phyloP scores from a whole-genome alignment of 2,888 invertebrate genomes.

The Diplolepis rosae region DNA sequence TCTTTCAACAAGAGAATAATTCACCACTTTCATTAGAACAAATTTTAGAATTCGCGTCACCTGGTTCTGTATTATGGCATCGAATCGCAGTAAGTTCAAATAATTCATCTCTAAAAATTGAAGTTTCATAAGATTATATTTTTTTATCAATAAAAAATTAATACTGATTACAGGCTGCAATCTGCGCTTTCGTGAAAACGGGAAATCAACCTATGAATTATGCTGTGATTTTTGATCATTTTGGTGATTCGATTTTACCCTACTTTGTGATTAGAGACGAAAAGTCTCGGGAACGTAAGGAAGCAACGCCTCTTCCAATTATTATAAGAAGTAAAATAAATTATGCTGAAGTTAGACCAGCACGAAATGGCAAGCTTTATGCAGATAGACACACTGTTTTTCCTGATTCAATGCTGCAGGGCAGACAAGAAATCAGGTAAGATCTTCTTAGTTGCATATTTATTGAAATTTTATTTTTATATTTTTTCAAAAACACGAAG shows the following conservation, averaged over 20 bases:
- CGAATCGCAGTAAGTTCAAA: conserved; percentile 63
- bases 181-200: conserved; percentile 67
- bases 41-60: conserved; percentile 59
- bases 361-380: conserved; percentile 49
- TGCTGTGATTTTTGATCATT: conserved; percentile 62
- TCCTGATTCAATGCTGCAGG: conserved; percentile 67
- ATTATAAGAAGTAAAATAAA: conserved; percentile 69
- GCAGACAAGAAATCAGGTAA: conserved; percentile 69
- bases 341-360: conserved; percentile 63
- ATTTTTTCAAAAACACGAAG: neutral
- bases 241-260: conserved; percentile 69
- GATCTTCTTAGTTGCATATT: neutral
- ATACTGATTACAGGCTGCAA: conserved; percentile 57
- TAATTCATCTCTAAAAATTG: neutral
- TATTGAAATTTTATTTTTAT: neutral
- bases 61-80: conserved; percentile 69
- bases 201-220: conserved; percentile 58
- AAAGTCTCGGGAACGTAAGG: conserved; percentile 36
- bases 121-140: neutral
- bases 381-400: conserved; percentile 66
- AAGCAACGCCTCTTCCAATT: conserved; percentile 61
- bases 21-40: conserved; percentile 61
- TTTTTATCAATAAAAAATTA: neutral
- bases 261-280: conserved; percentile 55
- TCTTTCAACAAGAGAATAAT: conserved; percentile 59